phyloP scores from a whole-genome alignment of 2,797 vertebrate genomes.

The Xenopus petersii region DNA sequence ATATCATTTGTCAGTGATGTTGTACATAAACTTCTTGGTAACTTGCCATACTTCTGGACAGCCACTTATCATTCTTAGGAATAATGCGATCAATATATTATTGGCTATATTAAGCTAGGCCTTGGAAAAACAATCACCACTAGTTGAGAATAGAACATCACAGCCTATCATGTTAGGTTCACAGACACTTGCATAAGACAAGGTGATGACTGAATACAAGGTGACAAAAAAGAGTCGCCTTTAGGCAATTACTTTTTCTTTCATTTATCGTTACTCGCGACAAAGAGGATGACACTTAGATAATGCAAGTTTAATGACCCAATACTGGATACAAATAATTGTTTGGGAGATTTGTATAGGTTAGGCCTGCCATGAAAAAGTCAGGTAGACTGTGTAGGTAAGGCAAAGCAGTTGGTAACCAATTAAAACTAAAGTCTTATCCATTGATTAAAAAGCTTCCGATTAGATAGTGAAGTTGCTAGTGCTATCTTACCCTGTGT shows the following conservation, averaged over 20 bases:
- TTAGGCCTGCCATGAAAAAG: too few species aligned
- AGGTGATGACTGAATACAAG: conserved; percentile 11
- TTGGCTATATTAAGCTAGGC: conserved; percentile 52
- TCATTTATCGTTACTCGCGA: conserved; percentile 7
- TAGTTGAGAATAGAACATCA: neutral
- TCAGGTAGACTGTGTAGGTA: too few species aligned
- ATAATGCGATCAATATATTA: conserved; percentile 66
- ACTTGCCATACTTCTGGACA: neutral
- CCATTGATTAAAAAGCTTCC: too few species aligned
- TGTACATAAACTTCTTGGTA: neutral
- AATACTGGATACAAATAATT: too few species aligned
- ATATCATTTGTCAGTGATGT: neutral
- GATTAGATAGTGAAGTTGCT: too few species aligned
- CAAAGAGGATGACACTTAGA: conserved; percentile 12
- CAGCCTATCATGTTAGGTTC: neutral
- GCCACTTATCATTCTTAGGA: conserved; percentile 67
- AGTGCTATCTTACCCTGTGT: too few species aligned
- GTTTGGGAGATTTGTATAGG: too few species aligned
- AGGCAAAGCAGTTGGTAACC: too few species aligned
- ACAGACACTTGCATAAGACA: conserved; percentile 7
- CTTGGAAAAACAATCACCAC: neutral
- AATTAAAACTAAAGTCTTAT: too few species aligned
- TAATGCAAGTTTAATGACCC: neutral
- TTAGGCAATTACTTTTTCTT: conserved; percentile 2
- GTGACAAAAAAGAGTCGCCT: conserved; percentile 12